phyloP scores from a whole-genome alignment of 2,113 vertebrate species.

The Galemys pyrenaicus region DNA sequence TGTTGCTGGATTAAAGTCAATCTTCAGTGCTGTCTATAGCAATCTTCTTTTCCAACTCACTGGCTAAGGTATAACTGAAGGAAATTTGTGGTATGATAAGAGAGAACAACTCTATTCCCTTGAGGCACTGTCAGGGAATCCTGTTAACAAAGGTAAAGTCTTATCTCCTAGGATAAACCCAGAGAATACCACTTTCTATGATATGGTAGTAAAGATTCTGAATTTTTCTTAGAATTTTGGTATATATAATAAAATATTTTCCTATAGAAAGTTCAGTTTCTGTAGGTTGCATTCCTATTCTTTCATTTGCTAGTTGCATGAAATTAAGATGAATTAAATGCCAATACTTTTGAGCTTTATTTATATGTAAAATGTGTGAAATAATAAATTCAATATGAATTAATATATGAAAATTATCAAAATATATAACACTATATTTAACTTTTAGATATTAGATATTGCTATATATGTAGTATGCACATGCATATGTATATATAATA shows the following conservation, averaged over 20 bases:
- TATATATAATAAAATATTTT: background rate
- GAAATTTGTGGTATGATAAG: background rate
- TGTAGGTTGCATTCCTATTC: background rate
- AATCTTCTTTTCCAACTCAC: background rate
- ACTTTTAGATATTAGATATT: background rate
- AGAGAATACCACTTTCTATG: background rate
- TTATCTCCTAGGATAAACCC: background rate
- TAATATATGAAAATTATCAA: background rate
- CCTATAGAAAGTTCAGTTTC: background rate
- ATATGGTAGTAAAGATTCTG: background rate
- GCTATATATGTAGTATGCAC: background rate
- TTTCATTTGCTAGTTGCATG: background rate
- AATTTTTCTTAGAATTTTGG: background rate
- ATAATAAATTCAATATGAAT: background rate
- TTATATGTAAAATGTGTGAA: background rate
- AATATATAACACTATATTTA: background rate
- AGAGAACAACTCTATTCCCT: background rate
- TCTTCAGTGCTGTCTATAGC: background rate
- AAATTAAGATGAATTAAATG: slow-evolving; percentile 1
- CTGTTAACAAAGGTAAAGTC: background rate
- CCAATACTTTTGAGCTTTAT: background rate
- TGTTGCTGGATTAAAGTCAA: background rate
- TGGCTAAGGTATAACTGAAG: background rate
- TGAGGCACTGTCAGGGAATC: background rate
- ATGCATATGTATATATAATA: background rate